These are phyloP conservation scores for Romanomermis culicivorax DNA, from an alignment of 2,888 invertebrate species.

Conservation along the genomic window DNA sequence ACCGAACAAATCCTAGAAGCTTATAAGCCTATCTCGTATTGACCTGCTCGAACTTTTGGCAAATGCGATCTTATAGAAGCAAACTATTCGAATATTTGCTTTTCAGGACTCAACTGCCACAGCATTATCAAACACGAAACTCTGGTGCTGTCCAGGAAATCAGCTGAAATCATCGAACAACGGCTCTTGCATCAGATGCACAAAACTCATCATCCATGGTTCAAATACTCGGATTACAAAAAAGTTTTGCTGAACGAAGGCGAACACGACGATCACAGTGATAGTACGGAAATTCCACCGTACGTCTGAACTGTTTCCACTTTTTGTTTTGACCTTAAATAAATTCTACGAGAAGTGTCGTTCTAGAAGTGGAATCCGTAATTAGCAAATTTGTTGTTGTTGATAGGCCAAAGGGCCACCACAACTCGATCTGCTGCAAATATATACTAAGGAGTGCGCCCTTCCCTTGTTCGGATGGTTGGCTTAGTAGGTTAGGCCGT, in stretches of 20 bases:
- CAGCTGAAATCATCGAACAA: constrained; percentile 61
- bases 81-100: not conserved
- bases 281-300: not conserved
- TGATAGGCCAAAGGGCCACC: too few relatives aligned
- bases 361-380: too few relatives aligned
- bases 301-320: not conserved
- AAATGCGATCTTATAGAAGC: too few relatives aligned
- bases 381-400: too few relatives aligned
- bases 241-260: constrained; percentile 21
- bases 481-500: too few relatives aligned
- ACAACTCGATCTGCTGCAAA: too few relatives aligned
- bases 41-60: not conserved
- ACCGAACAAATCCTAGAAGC: too few relatives aligned
- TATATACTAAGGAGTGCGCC: too few relatives aligned
- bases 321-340: too few relatives aligned
- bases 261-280: constrained; percentile 17
- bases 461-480: too few relatives aligned
- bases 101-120: constrained; percentile 58
- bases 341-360: too few relatives aligned
- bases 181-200: constrained; percentile 20
- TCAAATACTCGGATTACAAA: constrained; percentile 24
- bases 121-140: constrained; percentile 93
- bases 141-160: constrained; percentile 58
- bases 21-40: too few relatives aligned
- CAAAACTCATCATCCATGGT: constrained; percentile 18